Evolutionary conservation across 2,797 vertebrate species (phyloP).

Genomic region (Dicrostonyx torquatus): DNA sequence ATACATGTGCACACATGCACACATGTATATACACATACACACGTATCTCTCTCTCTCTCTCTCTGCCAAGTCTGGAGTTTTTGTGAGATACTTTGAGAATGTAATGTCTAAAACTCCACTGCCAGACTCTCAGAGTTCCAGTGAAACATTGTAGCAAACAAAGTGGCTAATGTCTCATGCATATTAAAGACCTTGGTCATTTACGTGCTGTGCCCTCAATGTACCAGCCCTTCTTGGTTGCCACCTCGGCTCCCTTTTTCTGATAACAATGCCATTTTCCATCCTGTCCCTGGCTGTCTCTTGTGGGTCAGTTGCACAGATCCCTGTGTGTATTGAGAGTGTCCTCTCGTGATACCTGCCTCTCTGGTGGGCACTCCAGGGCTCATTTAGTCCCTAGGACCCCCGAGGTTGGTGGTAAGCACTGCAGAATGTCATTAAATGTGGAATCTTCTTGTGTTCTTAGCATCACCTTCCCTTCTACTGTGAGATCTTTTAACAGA

Average conservation of each 20-base stretch:
- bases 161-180: rapidly evolving
- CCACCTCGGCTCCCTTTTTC: background rate
- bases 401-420: background rate
- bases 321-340: too few species aligned
- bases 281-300: background rate
- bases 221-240: rapidly evolving
- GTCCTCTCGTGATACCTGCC: rapidly evolving
- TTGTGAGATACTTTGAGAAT: background rate
- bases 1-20: background rate
- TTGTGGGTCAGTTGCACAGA: rapidly evolving
- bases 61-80: background rate
- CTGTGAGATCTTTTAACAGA: background rate
- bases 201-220: background rate
- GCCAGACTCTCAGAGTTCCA: background rate
- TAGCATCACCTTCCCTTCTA: too few species aligned
- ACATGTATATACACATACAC: background rate
- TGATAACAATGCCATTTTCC: background rate
- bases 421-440: rapidly evolving
- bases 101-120: background rate
- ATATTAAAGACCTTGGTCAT: rapidly evolving
- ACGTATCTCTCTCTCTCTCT: background rate
- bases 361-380: background rate
- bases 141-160: background rate
- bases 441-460: rapidly evolving
- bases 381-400: background rate